Base-by-base conservation (phyloP, 2,888 invertebrate species). In the Alloplasta piceator region DNA sequence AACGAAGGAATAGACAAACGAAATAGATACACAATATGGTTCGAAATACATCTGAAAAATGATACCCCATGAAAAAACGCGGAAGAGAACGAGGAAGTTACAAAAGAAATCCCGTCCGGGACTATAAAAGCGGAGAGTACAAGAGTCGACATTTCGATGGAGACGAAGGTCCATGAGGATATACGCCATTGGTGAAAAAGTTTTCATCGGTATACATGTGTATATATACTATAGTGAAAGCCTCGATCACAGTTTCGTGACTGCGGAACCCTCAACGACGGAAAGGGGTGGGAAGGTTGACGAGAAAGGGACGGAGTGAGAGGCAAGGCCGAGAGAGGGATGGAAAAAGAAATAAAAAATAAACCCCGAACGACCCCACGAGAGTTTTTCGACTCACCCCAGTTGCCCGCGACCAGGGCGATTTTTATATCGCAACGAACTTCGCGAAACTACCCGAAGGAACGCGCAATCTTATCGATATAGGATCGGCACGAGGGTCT, bases 381-480 rank as follows among this genome's bases (percentile, higher is more conserved):
- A 60, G 64, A 73, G 58, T 73, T 64, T 26, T 26, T n/a, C 9
- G 68, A 58, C 50, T 73, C 64, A 26, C 26, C 26, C 26, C 50
- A 56, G 52, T 43, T 48, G 71, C 48, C 38, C 26, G 50, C 68
- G 41, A 70, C 39, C 72, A 26, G 48, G 41, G 58, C 77, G 72
- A 81, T 81, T 77, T 81, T 81, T 77, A 81, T 77, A 73, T 73
- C 80, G 73, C 77, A 60, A 77, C 72, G 46, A 77, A 80, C 58
- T 80, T 80, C 58, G 26, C 26, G 58, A 70, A 80, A 80, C 76
- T 63, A 68, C 58, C 68, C 68, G 26, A 64, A 68, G 73, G 58
- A 80, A 77, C 76, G 73, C 77, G 73, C 76, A 72, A 76, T 81
- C 77, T 81, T 81, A 81, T 81, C 80, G 73, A 77, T 77, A 66